These are phyloP conservation scores for Equus przewalskii DNA, from an alignment of 2,113 vertebrate species.

Conservation along the genomic window DNA sequence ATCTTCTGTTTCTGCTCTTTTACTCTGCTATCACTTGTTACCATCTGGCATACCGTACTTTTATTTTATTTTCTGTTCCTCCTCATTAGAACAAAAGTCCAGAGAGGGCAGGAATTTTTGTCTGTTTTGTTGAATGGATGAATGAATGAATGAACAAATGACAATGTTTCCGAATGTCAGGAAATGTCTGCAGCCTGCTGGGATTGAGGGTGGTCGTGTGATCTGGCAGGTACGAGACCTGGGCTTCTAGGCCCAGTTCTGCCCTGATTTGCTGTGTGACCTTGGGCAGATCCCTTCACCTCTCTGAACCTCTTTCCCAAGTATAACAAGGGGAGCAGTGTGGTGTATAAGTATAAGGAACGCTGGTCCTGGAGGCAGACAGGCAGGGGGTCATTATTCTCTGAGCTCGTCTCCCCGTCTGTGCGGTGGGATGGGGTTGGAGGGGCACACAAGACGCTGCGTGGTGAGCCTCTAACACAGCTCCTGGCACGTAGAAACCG, in stretches of 20 bases:
- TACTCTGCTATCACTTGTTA: not conserved
- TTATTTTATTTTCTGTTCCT: not conserved
- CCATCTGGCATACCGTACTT: not conserved
- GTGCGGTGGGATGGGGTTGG: not conserved
- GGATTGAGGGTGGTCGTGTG: not conserved
- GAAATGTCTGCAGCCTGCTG: not conserved
- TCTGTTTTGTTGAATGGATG: not conserved
- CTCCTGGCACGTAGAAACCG: not conserved
- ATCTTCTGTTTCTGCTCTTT: not conserved
- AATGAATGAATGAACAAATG: not conserved
- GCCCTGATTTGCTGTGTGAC: not conserved
- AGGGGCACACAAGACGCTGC: too few relatives aligned
- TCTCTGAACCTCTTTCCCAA: constrained; percentile 1
- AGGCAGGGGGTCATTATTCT: not conserved
- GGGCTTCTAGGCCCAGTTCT: not conserved
- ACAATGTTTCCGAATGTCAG: not conserved
- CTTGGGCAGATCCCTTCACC: not conserved
- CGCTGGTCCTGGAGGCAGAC: not conserved
- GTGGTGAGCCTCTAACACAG: not conserved
- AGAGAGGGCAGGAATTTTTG: not conserved
- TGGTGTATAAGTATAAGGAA: not conserved
- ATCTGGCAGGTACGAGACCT: not conserved
- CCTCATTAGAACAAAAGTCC: not conserved
- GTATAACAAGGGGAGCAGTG: not conserved
- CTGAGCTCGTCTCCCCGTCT: not conserved